Evolutionary conservation across 2,888 invertebrate genomes (phyloP).

Genomic region (Osedax fenrisi): DNA sequence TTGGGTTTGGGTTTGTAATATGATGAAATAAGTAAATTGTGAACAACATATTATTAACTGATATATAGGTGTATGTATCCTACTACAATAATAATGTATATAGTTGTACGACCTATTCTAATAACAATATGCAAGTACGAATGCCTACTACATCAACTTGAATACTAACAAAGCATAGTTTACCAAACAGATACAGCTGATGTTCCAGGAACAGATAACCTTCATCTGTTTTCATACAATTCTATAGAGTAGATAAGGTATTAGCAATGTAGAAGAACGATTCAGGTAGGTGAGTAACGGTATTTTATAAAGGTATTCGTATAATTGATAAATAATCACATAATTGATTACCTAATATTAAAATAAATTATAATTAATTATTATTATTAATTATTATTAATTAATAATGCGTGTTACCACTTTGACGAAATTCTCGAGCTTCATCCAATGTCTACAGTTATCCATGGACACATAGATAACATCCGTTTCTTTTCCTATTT

Average conservation of each 20-base stretch:
- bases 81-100: too few species aligned
- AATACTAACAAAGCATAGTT: slow-evolving; percentile 46
- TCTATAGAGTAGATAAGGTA: too few species aligned
- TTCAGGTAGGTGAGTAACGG: background rate
- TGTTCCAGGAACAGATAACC: slow-evolving; percentile 46
- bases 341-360: background rate
- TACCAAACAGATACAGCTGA: slow-evolving; percentile 47
- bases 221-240: slow-evolving; percentile 36
- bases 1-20: too few species aligned
- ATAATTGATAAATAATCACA: background rate
- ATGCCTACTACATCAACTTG: too few species aligned
- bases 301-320: too few species aligned
- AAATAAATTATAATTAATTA: background rate
- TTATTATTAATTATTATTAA: too few species aligned
- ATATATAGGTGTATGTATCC: too few species aligned
- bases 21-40: too few species aligned
- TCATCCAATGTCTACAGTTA: slow-evolving; percentile 41
- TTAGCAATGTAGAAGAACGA: too few species aligned
- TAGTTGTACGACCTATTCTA: too few species aligned
- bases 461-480: slow-evolving; percentile 46
- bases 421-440: slow-evolving; percentile 43
- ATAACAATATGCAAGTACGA: too few species aligned
- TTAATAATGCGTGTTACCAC: slow-evolving; percentile 29
- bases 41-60: too few species aligned
- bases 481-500: slow-evolving; percentile 42